Evolutionary conservation across 2,797 vertebrate species (phyloP), one percentile per base, ranked within the genome.

Genomic region (Neoniphon sammara): DNA sequence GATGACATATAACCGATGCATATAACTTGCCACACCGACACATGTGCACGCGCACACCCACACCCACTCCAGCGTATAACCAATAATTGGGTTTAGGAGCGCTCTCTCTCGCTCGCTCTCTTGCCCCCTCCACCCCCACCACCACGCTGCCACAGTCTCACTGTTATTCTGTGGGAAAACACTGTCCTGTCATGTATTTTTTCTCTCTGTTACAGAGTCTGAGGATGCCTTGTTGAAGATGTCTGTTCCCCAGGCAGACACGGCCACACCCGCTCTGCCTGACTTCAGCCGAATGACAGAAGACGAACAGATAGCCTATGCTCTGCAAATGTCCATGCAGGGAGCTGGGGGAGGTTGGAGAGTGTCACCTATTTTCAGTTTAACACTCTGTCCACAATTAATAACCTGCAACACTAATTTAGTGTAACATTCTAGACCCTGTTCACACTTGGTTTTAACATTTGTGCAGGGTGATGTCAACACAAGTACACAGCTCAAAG

Each of bases 271-370:
- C 0, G 94, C 95, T 42, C 92, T 98, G 27, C 97, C 97, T 0
- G 97, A 99, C 88, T 95, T 98, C 39, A 98, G 96, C 89, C 97
- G 96, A 84, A 99, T 99, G 97, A 97, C 97, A 0, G 97, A 99
- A 87, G 97, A 99, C 34, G 97, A 99, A 79, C 97, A 99, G 95
- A 98, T 99, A 0, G 97, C 97, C 1, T 99, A 99, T 1, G 97
- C 97, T 84, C 96, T 98, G 95, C 97, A 98, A 92, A 98, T 99
- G 96, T 98, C 97, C 0, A 93, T 98, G 90, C 92, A 92, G 82
- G 92, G 90, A 82, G 85, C 92, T 49, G 93, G 87, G 86, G 92
- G 88, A 94, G 94, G 94, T 94, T 56, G 50, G 78, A 59, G 15
- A 83, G 18, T 1, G 2, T 64, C 57, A 62, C 70, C 59, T 15